phyloP scores from a whole-genome alignment of 2,113 vertebrate genomes.

The Peromyscus maniculatus region DNA sequence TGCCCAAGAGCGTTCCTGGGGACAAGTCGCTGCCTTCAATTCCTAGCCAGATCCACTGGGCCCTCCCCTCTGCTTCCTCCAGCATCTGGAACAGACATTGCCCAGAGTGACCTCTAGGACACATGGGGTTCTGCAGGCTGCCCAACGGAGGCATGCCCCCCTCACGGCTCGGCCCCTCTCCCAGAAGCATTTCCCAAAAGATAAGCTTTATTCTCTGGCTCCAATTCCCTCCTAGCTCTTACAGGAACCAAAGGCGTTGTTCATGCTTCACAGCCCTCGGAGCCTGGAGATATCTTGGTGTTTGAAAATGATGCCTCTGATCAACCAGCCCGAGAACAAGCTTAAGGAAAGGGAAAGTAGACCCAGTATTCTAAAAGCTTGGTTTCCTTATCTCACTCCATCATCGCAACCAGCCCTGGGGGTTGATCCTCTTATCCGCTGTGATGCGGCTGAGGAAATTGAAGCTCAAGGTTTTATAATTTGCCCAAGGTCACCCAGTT shows the following conservation, averaged over 20 bases:
- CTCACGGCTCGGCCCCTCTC: not conserved
- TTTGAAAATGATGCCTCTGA: not conserved
- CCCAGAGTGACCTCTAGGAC: not conserved
- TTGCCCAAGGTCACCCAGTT: not conserved
- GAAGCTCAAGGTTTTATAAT: not conserved
- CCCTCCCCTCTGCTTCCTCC: not conserved
- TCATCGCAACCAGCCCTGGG: not conserved
- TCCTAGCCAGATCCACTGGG: not conserved
- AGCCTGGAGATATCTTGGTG: not conserved
- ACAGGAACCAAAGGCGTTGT: not conserved
- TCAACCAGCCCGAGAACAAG: not conserved
- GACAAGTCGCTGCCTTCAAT: constrained; percentile 30
- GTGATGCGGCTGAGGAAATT: not conserved
- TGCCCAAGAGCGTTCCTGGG: not conserved
- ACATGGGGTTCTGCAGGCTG: not conserved
- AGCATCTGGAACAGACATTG: not conserved
- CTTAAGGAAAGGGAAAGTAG: not conserved
- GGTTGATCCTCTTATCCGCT: not conserved
- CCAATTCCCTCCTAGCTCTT: constrained; percentile 47
- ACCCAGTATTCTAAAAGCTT: rapidly evolving
- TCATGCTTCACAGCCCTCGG: not conserved
- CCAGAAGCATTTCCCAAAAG: constrained; percentile 66
- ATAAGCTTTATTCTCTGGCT: constrained; percentile 31
- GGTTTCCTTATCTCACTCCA: not conserved
- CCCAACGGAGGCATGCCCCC: not conserved